phyloP scores from a whole-genome alignment of 1,140 invertebrate species.

The Pinna nobilis region DNA sequence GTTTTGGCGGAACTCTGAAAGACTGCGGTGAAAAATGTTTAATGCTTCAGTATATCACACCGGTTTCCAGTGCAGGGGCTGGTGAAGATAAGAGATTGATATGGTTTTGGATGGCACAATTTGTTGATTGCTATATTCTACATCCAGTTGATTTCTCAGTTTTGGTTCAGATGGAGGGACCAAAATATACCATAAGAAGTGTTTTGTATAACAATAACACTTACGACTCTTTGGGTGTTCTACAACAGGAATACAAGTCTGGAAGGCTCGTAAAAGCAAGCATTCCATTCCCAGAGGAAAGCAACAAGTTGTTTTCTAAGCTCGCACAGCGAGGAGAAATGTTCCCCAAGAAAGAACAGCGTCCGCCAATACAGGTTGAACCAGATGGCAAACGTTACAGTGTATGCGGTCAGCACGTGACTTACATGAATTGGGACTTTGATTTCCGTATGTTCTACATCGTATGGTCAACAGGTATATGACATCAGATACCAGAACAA shows the following conservation, averaged over 20 bases:
- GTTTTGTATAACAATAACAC: constrained; percentile 48
- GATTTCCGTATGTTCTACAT: constrained; percentile 57
- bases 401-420: constrained; percentile 50
- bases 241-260: constrained; percentile 36
- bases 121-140: constrained; percentile 40
- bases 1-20: constrained; percentile 49
- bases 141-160: constrained; percentile 53
- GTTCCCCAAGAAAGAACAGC: constrained; percentile 31
- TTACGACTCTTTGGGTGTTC: constrained; percentile 43
- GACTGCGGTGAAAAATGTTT: constrained; percentile 58
- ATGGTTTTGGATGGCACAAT: constrained; percentile 48
- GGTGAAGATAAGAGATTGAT: constrained; percentile 39
- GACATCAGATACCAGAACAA: constrained; percentile 56
- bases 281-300: constrained; percentile 37
- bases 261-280: constrained; percentile 41
- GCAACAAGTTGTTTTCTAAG: constrained; percentile 42
- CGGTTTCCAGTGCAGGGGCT: constrained; percentile 40
- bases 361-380: constrained; percentile 46
- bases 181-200: constrained; percentile 41
- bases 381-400: constrained; percentile 66
- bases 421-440: constrained; percentile 66
- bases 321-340: constrained; percentile 38
- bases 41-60: constrained; percentile 31
- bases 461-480: constrained; percentile 54
- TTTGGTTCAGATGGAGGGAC: constrained; percentile 41